phyloP scores from a whole-genome alignment of 2,113 vertebrate genomes.

The Mellivora capensis region DNA sequence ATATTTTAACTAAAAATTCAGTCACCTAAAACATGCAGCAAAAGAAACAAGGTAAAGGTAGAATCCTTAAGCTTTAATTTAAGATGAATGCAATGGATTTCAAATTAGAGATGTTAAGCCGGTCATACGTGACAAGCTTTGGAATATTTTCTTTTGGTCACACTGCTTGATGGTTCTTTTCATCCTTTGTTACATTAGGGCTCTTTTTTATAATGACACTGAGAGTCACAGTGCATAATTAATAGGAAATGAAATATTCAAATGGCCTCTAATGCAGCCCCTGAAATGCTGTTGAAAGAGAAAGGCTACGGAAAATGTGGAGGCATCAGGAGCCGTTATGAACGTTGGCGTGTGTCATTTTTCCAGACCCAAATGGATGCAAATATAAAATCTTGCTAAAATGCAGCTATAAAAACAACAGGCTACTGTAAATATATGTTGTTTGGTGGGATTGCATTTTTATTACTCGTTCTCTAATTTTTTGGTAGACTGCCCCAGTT shows the following conservation, averaged over 20 bases:
- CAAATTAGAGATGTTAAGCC: slow-evolving; percentile 94
- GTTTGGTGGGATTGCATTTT: slow-evolving; percentile 81
- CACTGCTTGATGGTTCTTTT: slow-evolving; percentile 94
- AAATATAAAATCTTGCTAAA: slow-evolving; percentile 90
- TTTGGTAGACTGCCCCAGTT: slow-evolving; percentile 72
- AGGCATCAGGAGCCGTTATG: slow-evolving; percentile 89
- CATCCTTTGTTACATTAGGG: slow-evolving; percentile 99
- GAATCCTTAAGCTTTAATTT: slow-evolving; percentile 95
- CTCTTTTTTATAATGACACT: slow-evolving; percentile 99
- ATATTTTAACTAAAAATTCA: slow-evolving; percentile 90
- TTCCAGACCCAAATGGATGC: slow-evolving; percentile 90
- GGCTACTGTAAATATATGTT: slow-evolving; percentile 84
- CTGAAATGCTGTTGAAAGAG: slow-evolving; percentile 95
- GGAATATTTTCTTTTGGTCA: slow-evolving; percentile 95
- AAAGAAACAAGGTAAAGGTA: slow-evolving; percentile 92
- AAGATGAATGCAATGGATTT: slow-evolving; percentile 94
- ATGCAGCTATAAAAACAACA: slow-evolving; percentile 84
- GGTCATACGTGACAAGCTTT: slow-evolving; percentile 96
- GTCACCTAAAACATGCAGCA: slow-evolving; percentile 87
- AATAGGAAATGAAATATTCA: slow-evolving; percentile 99
- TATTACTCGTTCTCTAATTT: slow-evolving; percentile 73
- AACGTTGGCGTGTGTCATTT: slow-evolving; percentile 96
- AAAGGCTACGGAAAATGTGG: slow-evolving; percentile 89
- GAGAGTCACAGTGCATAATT: slow-evolving; percentile 99
- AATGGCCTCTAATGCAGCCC: slow-evolving; percentile 99